Conservation (phyloP, 1,140 invertebrate species). For the Caenorhabditis inopinata region DNA sequence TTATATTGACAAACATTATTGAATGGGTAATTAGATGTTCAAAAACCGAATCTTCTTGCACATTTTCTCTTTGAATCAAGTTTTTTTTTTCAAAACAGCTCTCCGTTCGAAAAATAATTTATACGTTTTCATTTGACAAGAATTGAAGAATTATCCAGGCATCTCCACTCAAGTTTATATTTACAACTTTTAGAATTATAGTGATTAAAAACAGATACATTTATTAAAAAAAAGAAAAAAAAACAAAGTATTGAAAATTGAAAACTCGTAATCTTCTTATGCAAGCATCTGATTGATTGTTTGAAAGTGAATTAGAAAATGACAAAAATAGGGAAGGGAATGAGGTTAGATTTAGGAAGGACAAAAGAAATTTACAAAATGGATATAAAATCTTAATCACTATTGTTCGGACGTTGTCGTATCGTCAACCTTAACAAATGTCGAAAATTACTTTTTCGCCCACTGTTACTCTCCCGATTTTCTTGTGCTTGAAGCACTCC, state of each 20-base stretch:
- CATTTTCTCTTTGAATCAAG: too few species aligned
- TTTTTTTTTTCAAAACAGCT: too few species aligned
- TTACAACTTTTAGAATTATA: too few species aligned
- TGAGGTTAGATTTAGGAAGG: background rate
- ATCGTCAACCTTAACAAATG: background rate
- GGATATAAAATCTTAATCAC: background rate
- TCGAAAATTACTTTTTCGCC: slow-evolving; percentile 46
- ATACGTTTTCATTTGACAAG: too few species aligned
- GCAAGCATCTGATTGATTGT: slow-evolving; percentile 7
- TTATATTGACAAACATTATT: too few species aligned
- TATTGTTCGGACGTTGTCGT: background rate
- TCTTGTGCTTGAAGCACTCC: slow-evolving; percentile 52
- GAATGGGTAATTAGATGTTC: too few species aligned
- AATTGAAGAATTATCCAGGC: too few species aligned
- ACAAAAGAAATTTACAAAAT: background rate
- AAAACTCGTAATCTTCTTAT: slow-evolving; percentile 33
- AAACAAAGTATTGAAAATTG: background rate
- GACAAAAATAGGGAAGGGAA: background rate
- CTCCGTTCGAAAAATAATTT: too few species aligned
- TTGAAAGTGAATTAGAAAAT: background rate
- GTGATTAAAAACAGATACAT: too few species aligned
- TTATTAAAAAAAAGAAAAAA: too few species aligned
- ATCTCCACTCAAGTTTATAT: too few species aligned
- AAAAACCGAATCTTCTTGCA: too few species aligned
- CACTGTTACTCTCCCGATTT: slow-evolving; percentile 36